These are phyloP conservation scores for Spilosoma lubricipeda DNA, from an alignment of 2,888 invertebrate species.

Conservation along the genomic window DNA sequence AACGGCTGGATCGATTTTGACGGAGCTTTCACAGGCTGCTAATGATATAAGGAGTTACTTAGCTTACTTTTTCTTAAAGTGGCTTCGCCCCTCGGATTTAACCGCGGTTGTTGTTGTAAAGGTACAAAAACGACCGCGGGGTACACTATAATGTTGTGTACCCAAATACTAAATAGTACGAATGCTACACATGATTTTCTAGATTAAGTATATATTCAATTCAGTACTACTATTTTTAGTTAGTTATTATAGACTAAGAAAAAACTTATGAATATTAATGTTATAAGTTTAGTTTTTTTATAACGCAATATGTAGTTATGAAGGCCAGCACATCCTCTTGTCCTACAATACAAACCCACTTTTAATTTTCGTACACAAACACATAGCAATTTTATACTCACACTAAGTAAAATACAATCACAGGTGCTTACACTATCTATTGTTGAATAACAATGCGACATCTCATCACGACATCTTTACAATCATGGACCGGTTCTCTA, in stretches of 20 bases:
- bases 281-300: not conserved
- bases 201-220: too few relatives aligned
- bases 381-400: slow-evolving; percentile 2
- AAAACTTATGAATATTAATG: not conserved
- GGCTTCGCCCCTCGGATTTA: too few relatives aligned
- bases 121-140: too few relatives aligned
- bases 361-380: slow-evolving; percentile 2
- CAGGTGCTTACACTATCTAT: slow-evolving; percentile 40
- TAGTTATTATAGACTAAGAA: not conserved
- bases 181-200: too few relatives aligned
- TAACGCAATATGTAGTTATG: not conserved
- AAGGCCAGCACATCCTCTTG: slow-evolving; percentile 1
- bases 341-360: slow-evolving; percentile 20
- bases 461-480: slow-evolving; percentile 28
- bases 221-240: too few relatives aligned
- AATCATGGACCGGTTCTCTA: slow-evolving; percentile 11
- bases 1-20: too few relatives aligned
- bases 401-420: slow-evolving; percentile 18
- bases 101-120: too few relatives aligned
- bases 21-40: too few relatives aligned
- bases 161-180: too few relatives aligned
- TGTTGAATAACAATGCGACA: slow-evolving; percentile 36
- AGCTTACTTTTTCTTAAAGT: too few relatives aligned
- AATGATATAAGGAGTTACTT: too few relatives aligned
- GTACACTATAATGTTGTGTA: too few relatives aligned